Conservation (phyloP, 2,113 vertebrate genomes). For the Sylvietta virens region DNA sequence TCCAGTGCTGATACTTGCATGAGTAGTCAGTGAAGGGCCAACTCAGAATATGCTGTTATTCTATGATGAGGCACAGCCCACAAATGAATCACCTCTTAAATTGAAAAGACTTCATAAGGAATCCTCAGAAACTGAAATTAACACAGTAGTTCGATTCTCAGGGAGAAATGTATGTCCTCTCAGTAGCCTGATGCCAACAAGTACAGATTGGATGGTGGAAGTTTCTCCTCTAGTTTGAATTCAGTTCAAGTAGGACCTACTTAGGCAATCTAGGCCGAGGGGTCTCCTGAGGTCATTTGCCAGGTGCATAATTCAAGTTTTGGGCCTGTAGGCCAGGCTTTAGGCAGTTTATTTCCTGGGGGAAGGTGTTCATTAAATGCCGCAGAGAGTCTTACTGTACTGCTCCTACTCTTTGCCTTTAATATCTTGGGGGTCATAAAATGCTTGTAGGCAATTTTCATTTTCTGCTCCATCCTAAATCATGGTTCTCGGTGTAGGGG, state of each 20-base stretch:
- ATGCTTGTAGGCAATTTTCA: neutral
- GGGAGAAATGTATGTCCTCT: neutral
- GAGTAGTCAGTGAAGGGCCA: neutral
- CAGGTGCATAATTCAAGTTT: neutral
- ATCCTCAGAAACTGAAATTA: neutral
- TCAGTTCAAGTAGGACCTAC: neutral
- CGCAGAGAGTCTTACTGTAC: neutral
- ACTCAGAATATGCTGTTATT: neutral
- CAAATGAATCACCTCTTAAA: neutral
- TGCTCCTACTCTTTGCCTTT: neutral
- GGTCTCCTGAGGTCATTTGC: neutral
- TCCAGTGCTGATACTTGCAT: neutral
- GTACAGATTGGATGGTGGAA: neutral
- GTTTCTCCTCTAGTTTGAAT: neutral
- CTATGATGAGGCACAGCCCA: neutral
- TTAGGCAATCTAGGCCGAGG: neutral
- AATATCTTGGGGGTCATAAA: neutral
- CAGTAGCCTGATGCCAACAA: neutral
- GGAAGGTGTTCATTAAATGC: neutral
- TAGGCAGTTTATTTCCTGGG: neutral
- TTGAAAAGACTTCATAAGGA: neutral
- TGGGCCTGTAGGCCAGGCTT: neutral
- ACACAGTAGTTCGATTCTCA: neutral
- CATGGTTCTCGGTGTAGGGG: accelerated
- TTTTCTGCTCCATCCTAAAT: neutral